Evolutionary conservation across 2,888 invertebrate species (phyloP), one percentile per base, ranked within the genome.

Genomic region (Polyommatus icarus): DNA sequence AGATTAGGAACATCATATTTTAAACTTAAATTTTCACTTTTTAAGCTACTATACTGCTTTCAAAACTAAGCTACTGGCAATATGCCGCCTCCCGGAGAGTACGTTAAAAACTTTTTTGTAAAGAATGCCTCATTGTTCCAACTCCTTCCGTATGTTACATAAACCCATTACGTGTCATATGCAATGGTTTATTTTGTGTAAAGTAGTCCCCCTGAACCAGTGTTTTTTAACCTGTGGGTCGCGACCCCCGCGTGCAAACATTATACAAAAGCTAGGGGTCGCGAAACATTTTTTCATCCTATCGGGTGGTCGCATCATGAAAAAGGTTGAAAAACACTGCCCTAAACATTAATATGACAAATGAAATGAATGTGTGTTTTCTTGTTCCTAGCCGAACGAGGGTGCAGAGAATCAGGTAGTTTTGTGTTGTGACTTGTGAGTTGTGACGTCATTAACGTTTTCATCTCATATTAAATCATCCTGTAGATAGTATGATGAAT

Each of bases 391-490:
- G 93, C 91, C 90, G 81, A 91, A 92, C 90, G 89, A 90, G 90
- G 93, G 92, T 90, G 89, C 92, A 83, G 93, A 92, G 85, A 92
- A 92, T 90, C 93, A 94, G 93, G 93, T 94, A 77, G 54, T 77
- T 75, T 80, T 80, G 78, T 80, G 71, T 50, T 72, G 77, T 78
- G 77, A n/a, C 18, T 72, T 67, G 67, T 78, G 77, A n/a, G 12
- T 72, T 67, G 67, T 76, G 24, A 20, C 75, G 18, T 78, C 57
- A 40, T 77, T 75, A 77, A 72, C 57, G 71, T 54, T 15, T 71
- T 54, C 40, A 32, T 20, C 36, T n/a, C 36, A 40, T n/a, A 36
- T 7, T 32, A 57, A 76, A 57, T 32, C 71, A 71, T 71, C 3
- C 71, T 32, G 71, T 72, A 72, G 36, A 71, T 71, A n/a, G 36